These are phyloP conservation scores for Drosophila murphyi DNA, from an alignment of 1,140 invertebrate species.

Conservation along the genomic window DNA sequence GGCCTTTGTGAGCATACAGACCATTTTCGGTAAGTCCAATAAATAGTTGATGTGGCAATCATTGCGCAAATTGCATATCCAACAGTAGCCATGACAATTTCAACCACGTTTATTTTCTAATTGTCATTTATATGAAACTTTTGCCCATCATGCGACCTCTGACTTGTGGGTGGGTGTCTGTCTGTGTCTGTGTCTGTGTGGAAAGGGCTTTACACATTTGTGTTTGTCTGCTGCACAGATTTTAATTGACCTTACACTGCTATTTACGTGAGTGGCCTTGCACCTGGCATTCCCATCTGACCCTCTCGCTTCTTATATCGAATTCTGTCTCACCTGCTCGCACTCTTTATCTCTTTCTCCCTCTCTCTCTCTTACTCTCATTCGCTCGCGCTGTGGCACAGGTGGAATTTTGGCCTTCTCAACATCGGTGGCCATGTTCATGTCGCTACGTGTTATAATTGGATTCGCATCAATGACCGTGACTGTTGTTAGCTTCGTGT, in stretches of 20 bases:
- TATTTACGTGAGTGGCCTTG: slow-evolving; percentile 77
- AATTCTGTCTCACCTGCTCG: no score
- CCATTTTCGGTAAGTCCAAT: slow-evolving; percentile 68
- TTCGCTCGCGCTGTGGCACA: slow-evolving; percentile 51
- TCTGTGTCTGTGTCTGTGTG: slow-evolving; percentile 39
- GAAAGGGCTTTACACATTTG: slow-evolving; percentile 53
- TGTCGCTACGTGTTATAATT: slow-evolving; percentile 87
- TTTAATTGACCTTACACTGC: slow-evolving; percentile 80
- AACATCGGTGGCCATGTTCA: slow-evolving; percentile 88
- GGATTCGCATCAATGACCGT: slow-evolving; percentile 88
- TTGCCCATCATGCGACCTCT: slow-evolving; percentile 10
- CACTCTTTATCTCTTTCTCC: neutral
- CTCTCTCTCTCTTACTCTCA: slow-evolving; percentile 5
- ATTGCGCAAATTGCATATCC: slow-evolving; percentile 36
- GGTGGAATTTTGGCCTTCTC: slow-evolving; percentile 87
- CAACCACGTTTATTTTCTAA: slow-evolving; percentile 63
- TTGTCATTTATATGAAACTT: slow-evolving; percentile 73
- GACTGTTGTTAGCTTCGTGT: slow-evolving; percentile 90
- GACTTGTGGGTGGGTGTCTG: slow-evolving; percentile 3
- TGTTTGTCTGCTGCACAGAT: slow-evolving; percentile 60
- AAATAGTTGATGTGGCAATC: slow-evolving; percentile 45
- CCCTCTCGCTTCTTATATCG: neutral
- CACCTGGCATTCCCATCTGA: slow-evolving; percentile 69
- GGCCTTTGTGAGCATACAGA: slow-evolving; percentile 84
- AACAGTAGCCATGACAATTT: slow-evolving; percentile 48